Conservation (phyloP, 2,113 vertebrate species). For the Hylia prasina region DNA sequence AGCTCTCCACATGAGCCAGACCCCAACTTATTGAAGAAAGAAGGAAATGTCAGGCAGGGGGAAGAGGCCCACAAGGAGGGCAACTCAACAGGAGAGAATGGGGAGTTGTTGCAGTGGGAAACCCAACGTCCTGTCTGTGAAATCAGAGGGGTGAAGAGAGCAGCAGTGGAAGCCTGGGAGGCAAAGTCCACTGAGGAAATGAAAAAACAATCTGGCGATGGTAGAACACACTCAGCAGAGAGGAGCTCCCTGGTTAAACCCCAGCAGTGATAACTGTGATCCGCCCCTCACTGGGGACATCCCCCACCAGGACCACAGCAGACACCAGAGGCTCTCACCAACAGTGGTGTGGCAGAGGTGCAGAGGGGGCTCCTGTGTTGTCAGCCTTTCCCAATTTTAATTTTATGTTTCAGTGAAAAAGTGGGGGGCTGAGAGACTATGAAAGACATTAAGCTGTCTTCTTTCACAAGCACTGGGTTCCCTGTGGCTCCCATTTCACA, state of each 20-base stretch:
- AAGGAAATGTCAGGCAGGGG: not conserved
- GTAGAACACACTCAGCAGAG: accelerated
- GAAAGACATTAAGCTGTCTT: not conserved
- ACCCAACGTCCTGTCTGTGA: not conserved
- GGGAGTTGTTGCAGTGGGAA: not conserved
- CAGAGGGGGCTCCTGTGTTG: accelerated
- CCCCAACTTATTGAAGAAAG: not conserved
- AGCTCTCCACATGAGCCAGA: not conserved
- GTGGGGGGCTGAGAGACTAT: not conserved
- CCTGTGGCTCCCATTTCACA: not conserved
- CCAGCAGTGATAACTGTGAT: not conserved
- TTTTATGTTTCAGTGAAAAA: not conserved
- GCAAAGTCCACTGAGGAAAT: not conserved
- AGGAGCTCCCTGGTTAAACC: not conserved
- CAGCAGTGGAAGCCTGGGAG: not conserved
- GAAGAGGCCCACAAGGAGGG: constrained; percentile 1
- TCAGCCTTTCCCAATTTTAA: not conserved
- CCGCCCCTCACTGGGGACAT: not conserved
- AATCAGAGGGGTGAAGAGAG: not conserved
- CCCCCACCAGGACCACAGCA: not conserved
- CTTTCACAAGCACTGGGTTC: not conserved
- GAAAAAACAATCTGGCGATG: not conserved
- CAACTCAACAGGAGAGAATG: not conserved
- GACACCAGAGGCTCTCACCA: not conserved
- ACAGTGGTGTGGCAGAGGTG: accelerated